Evolutionary conservation across 2,113 vertebrate genomes (phyloP).

Genomic region (Xyliphius kryptos): DNA sequence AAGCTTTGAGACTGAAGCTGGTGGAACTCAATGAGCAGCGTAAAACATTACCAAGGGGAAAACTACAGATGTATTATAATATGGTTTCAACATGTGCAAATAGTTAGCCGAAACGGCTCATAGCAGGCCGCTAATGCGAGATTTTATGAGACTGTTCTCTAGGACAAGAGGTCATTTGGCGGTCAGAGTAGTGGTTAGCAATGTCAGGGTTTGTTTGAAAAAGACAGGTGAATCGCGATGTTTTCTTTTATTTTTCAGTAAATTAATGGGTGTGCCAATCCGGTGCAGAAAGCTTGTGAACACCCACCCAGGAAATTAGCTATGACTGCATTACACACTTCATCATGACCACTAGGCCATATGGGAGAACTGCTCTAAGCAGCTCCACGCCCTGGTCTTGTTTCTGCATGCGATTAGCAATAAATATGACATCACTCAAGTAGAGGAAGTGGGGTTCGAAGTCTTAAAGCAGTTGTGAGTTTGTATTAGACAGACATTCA

Average conservation of each 20-base stretch:
- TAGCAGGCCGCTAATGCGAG: conserved; percentile 43
- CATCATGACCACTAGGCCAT: conserved; percentile 25
- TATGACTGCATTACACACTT: conserved; percentile 42
- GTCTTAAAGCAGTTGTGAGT: not conserved
- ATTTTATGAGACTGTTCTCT: conserved; percentile 51
- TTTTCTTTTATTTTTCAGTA: not conserved
- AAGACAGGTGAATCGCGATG: conserved; percentile 34
- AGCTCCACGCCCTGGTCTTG: conserved; percentile 20
- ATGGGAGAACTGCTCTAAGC: conserved; percentile 17
- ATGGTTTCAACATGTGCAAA: conserved; percentile 58
- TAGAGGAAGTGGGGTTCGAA: not conserved
- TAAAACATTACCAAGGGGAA: conserved; percentile 55
- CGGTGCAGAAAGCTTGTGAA: conserved; percentile 21
- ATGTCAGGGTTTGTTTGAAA: conserved; percentile 30
- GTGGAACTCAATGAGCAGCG: conserved; percentile 9
- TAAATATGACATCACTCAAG: conserved; percentile 43
- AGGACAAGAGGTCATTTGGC: conserved; percentile 38
- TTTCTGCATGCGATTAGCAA: conserved; percentile 33
- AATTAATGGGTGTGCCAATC: conserved; percentile 33
- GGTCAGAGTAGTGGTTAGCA: conserved; percentile 51
- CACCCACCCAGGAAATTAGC: conserved; percentile 40
- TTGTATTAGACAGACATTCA: no score
- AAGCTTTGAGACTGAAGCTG: conserved; percentile 13
- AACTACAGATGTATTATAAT: conserved; percentile 55
- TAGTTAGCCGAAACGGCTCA: conserved; percentile 47